These are phyloP conservation scores for Notechis scutatus DNA, from an alignment of 2,113 vertebrate genomes.

Conservation along the genomic window DNA sequence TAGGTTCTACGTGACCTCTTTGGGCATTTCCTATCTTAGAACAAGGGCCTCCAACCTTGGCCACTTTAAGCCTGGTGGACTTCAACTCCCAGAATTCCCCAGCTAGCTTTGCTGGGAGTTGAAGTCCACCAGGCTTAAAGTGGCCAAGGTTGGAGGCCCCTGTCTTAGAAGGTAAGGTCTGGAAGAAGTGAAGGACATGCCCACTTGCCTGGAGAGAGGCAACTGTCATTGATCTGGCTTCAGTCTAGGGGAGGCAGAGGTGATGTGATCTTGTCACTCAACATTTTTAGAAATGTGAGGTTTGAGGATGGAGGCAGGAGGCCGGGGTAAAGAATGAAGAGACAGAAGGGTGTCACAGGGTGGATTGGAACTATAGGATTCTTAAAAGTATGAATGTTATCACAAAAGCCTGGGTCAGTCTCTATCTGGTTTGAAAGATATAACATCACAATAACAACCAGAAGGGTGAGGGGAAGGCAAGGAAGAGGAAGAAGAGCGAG, in stretches of 20 bases:
- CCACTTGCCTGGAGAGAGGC: neutral
- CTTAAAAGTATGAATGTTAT: neutral
- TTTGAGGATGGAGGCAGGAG: neutral
- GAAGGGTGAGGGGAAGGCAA: no score
- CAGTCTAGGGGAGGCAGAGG: neutral
- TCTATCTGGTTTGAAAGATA: neutral
- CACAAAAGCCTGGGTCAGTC: no score
- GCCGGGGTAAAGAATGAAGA: neutral
- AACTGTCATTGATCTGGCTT: neutral
- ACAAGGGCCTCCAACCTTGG: no score
- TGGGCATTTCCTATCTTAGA: neutral
- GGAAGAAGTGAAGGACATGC: neutral
- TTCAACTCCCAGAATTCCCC: no score
- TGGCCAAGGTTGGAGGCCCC: no score
- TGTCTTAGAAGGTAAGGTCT: no score
- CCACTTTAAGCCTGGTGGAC: no score
- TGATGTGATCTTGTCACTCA: neutral
- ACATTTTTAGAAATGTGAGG: neutral
- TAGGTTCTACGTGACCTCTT: neutral
- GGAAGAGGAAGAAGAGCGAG: no score
- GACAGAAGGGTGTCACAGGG: neutral
- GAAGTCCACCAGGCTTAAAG: no score
- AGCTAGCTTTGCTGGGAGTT: no score
- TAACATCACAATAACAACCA: neutral
- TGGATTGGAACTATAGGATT: neutral